Evolutionary conservation across 2,888 invertebrate species (phyloP), one percentile per base, ranked within the genome.

Genomic region (Acanthosoma haemorrhoidale): DNA sequence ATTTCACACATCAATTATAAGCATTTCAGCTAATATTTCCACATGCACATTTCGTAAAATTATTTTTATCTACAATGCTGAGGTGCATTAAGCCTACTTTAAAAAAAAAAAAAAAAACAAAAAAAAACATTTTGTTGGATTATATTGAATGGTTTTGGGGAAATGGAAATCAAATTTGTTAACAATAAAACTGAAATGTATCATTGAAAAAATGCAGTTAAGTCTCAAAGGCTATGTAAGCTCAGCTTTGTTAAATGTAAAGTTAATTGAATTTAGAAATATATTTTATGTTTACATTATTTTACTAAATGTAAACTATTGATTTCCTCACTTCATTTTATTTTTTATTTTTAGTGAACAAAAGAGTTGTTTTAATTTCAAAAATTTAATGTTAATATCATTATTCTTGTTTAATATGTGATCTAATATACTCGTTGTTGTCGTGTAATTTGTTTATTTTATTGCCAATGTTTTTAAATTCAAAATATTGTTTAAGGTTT

Each of bases 381-480:
- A 63, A 63, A 63, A 63, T 63, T 63, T 63, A 63, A 63, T 63
- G 64, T 63, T 63, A 57, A 63, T 70, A 34, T 64, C 58, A 70
- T 70, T 68, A 60, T 58, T 64, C 41, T 57, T 71, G 51, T 71
- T 59, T 70, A 64, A 69, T 69, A 66, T 72, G 73, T 74, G 73
- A 73, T 74, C 58, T 32, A 74, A 70, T 69, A 70, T 67, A 73
- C 67, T 73, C 73, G 64, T 72, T 72, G 71, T 74, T 75, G 73
- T 75, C 70, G 72, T 73, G 71, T 72, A 71, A 66, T 73, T 75
- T 74, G 75, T 74, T 75, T 73, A 74, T 75, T 75, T 73, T 74
- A 74, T 74, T 75, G 63, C 72, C 72, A 36, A 71, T 72, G 72
- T 74, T 74, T 74, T 74, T 41, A 61, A 57, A 63, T 70, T 67